These are phyloP conservation scores for Hoplodrina blanda DNA, from an alignment of 2,888 invertebrate genomes.

Conservation along the genomic window DNA sequence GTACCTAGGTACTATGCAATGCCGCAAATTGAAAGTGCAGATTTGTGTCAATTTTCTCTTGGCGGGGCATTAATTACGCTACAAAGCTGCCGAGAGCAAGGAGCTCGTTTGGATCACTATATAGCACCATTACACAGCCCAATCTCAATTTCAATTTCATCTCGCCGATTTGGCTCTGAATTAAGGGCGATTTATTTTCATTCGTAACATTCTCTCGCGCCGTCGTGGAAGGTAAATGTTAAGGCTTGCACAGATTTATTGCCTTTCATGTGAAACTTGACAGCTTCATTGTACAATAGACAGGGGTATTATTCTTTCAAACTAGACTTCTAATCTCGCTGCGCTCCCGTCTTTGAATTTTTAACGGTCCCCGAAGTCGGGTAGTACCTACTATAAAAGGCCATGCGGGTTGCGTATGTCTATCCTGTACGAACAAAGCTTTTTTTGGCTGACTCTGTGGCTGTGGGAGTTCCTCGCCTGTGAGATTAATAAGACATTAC, in stretches of 20 bases:
- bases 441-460: conserved; percentile 20
- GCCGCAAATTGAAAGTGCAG: conserved; percentile 68
- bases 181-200: conserved; percentile 82
- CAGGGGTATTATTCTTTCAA: conserved; percentile 58
- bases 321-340: conserved; percentile 53
- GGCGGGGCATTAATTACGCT: conserved; percentile 75
- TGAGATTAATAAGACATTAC: conserved; percentile 18
- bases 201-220: conserved; percentile 72
- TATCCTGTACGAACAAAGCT: conserved; percentile 17
- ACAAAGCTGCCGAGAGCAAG: conserved; percentile 63
- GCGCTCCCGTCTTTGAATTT: conserved; percentile 50
- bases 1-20: too few species aligned
- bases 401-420: conserved; percentile 2
- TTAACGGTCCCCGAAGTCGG: conserved; percentile 42
- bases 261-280: conserved; percentile 70
- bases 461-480: conserved; percentile 2
- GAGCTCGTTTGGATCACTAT: conserved; percentile 68
- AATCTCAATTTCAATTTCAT: conserved; percentile 82
- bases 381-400: background rate
- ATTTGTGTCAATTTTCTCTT: conserved; percentile 73
- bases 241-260: conserved; percentile 73
- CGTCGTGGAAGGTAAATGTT: conserved; percentile 72
- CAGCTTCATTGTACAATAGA: conserved; percentile 68
- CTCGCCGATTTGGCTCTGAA: conserved; percentile 77
- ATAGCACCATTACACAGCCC: conserved; percentile 66